Base-by-base conservation (phyloP, 2,113 vertebrate species). In the Microtus ochrogaster region DNA sequence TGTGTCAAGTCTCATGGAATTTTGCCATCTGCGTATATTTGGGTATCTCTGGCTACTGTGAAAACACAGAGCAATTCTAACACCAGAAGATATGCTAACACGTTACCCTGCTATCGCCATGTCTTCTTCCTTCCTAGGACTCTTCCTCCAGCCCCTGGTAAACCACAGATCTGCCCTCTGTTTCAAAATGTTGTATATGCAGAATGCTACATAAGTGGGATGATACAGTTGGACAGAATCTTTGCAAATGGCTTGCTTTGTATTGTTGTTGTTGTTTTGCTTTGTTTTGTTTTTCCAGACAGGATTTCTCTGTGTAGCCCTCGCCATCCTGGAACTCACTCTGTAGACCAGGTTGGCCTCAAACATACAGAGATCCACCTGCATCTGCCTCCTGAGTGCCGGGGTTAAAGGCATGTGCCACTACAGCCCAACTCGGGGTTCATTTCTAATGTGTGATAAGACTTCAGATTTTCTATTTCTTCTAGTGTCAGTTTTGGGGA, bases 381-480 rank as follows among this genome's bases (percentile, higher is more conserved):
- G 36, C 16, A 17, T 72, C 36, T n/a, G 36, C 33, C 68, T 70
- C 33, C 33, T n/a, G 3, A n/a, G 68, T 70, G 68, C 36, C 21
- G 17, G 70, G 36, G n/a, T 72, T 72, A n/a, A 72, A 72, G 70
- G 7, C 17, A 21, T n/a, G 36, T 0, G 0, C 70, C 36, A 72
- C 3, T 7, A 21, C 14, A 9, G 7, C 36, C 70, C 17, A 72
- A n/a, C 36, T 17, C 21, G 8, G 19, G 39, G 30, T 55, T 84
- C 19, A 89, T 84, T 66, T 94, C 55, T 89, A 33, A n/a, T 21
- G 16, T 3, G 16, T 61, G 49, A 10, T 6, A 87, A 74, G 33
- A 55, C 77, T 26, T 91, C n/a, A 68, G 30, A 76, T 84, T 93
- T 91, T 93, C 95, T 79, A 63, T 85, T 94, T 95, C 83, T 91